Conservation (phyloP, 2,888 invertebrate species). For the Criorhina ranunculi region DNA sequence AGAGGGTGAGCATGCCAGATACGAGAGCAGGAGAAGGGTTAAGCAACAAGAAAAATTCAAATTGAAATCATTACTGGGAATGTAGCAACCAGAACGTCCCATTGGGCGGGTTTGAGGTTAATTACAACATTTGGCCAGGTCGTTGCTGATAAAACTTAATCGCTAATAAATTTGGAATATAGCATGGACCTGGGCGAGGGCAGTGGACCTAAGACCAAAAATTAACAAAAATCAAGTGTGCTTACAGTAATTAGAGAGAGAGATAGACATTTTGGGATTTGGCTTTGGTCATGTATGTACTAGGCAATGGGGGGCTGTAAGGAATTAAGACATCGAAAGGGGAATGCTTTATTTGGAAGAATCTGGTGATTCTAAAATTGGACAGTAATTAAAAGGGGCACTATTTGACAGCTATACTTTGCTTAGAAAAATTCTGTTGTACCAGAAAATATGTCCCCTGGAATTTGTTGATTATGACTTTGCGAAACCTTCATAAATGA, state of each 20-base stretch:
- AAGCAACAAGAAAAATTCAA: conserved; percentile 46
- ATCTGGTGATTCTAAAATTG: no score
- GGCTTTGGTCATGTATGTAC: neutral
- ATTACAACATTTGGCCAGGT: conserved; percentile 81
- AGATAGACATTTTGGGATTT: neutral
- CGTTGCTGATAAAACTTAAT: conserved; percentile 78
- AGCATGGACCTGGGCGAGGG: conserved; percentile 31
- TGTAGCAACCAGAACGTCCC: conserved; percentile 53
- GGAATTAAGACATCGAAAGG: conserved; percentile 36
- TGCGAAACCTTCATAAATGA: no score
- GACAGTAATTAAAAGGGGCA: no score
- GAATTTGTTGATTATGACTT: no score
- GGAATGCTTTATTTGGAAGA: neutral
- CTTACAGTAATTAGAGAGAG: conserved; percentile 20
- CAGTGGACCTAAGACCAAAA: conserved; percentile 33
- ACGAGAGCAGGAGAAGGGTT: conserved; percentile 48
- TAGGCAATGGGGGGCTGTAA: neutral
- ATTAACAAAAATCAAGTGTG: conserved; percentile 47
- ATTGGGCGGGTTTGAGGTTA: conserved; percentile 79
- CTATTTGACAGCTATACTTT: no score
- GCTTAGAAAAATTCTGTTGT: no score
- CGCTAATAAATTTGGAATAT: conserved; percentile 76
- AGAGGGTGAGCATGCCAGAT: conserved; percentile 30
- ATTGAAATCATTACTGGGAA: conserved; percentile 61
- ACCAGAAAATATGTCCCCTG: no score